These are phyloP conservation scores for Acipenser ruthenus DNA, from an alignment of 2,797 vertebrate genomes.

Conservation along the genomic window DNA sequence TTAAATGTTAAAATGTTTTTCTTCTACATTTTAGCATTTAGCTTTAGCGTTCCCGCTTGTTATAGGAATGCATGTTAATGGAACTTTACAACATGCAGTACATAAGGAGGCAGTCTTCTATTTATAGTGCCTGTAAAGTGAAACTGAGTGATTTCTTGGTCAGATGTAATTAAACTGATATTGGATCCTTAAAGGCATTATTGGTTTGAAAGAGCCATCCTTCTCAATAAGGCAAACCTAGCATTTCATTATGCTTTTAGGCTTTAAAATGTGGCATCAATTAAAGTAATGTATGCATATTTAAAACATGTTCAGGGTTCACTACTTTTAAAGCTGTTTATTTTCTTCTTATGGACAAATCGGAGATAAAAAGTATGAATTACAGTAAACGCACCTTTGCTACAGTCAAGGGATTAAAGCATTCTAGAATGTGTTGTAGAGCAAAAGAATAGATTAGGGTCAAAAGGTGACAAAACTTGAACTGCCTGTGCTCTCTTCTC, in stretches of 20 bases:
- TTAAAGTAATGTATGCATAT: conserved; percentile 1
- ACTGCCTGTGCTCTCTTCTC: background rate
- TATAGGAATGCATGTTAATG: conserved; percentile 17
- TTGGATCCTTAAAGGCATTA: conserved; percentile 56
- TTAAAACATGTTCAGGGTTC: background rate
- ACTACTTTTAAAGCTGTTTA: background rate
- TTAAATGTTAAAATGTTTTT: conserved; percentile 12
- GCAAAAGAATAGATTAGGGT: background rate
- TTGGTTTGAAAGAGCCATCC: conserved; percentile 36
- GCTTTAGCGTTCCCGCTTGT: conserved; percentile 9
- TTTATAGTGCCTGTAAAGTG: conserved; percentile 24
- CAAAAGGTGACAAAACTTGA: background rate
- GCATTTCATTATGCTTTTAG: conserved; percentile 17
- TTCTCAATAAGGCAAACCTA: conserved; percentile 1
- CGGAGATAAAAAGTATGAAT: background rate
- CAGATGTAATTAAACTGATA: conserved; percentile 66
- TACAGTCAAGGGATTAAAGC: background rate
- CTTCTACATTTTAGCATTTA: background rate
- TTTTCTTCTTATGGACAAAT: no score
- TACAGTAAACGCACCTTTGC: background rate
- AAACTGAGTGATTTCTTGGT: conserved; percentile 59
- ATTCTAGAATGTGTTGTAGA: background rate
- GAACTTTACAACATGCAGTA: background rate
- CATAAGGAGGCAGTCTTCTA: conserved; percentile 4
- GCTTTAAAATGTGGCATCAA: conserved; percentile 4